These are phyloP conservation scores for Theocolax elegans DNA, from an alignment of 1,140 invertebrate genomes.

Conservation along the genomic window DNA sequence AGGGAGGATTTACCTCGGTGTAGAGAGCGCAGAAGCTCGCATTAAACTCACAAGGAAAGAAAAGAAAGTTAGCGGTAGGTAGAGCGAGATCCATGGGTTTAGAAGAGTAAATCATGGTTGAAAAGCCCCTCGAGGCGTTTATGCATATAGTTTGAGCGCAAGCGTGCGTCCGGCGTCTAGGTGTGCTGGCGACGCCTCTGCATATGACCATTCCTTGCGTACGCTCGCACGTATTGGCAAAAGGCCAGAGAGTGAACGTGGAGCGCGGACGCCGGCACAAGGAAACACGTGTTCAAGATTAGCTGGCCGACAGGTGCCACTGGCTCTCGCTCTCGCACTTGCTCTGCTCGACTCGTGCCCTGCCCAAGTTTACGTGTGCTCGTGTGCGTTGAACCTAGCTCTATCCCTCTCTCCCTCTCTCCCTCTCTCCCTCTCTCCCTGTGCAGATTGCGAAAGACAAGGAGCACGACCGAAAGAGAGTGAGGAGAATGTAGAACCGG, in stretches of 20 bases:
- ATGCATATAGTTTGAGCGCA: too few relatives aligned
- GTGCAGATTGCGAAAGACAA: constrained; percentile 1
- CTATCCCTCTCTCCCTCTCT: background rate
- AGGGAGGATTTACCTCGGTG: too few relatives aligned
- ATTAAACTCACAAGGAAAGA: too few relatives aligned
- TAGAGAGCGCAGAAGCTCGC: too few relatives aligned
- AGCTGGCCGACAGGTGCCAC: constrained; percentile 62
- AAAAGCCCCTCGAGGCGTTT: too few relatives aligned
- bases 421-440: background rate
- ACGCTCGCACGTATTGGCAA: constrained; percentile 51
- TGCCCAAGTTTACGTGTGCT: background rate
- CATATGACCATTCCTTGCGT: background rate
- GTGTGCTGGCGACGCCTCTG: background rate
- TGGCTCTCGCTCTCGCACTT: constrained; percentile 17
- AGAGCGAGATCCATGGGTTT: too few relatives aligned
- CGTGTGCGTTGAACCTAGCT: background rate
- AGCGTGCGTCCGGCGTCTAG: background rate
- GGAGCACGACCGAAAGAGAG: background rate
- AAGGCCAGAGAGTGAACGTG: constrained; percentile 51
- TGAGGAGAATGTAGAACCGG: background rate
- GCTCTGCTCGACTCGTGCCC: background rate
- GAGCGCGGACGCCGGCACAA: constrained; percentile 42
- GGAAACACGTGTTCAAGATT: constrained; percentile 65
- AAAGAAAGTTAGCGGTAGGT: too few relatives aligned
- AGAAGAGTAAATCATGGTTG: too few relatives aligned